Percentiles rank a stretch among this genome's conserved stretches.
phyloP scores from a whole-genome alignment of 2,797 vertebrate genomes.

The Acrocephalus scirpaceus region DNA sequence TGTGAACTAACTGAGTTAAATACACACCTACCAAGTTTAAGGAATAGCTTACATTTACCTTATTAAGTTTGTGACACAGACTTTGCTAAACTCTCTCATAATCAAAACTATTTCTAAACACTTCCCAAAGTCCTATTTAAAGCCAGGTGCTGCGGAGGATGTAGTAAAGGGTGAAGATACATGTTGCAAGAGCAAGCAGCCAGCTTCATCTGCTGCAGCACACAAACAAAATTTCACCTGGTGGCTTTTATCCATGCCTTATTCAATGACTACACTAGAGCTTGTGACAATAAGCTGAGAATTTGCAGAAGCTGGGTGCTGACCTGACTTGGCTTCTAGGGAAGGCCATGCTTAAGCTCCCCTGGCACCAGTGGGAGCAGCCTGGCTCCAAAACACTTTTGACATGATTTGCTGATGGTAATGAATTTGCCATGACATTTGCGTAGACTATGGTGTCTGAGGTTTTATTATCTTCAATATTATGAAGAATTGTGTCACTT shows the following conservation, averaged over 20 bases:
- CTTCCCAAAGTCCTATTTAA: background rate
- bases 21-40: background rate
- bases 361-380: background rate
- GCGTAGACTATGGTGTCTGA: background rate
- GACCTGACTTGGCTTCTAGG: background rate
- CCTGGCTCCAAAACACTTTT: background rate
- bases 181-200: background rate
- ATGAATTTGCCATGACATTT: background rate
- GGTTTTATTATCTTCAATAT: background rate
- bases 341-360: background rate
- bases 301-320: background rate
- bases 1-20: background rate
- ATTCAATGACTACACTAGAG: background rate
- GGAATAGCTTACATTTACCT: background rate
- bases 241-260: background rate
- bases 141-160: background rate
- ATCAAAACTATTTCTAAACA: background rate
- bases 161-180: background rate
- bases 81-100: background rate
- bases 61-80: background rate
- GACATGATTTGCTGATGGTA: background rate
- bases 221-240: background rate
- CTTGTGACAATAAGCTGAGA: rapidly evolving
- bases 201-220: background rate
- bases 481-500: background rate